Evolutionary conservation across 2,888 invertebrate species (phyloP).

Genomic region (Diarsia rubi): DNA sequence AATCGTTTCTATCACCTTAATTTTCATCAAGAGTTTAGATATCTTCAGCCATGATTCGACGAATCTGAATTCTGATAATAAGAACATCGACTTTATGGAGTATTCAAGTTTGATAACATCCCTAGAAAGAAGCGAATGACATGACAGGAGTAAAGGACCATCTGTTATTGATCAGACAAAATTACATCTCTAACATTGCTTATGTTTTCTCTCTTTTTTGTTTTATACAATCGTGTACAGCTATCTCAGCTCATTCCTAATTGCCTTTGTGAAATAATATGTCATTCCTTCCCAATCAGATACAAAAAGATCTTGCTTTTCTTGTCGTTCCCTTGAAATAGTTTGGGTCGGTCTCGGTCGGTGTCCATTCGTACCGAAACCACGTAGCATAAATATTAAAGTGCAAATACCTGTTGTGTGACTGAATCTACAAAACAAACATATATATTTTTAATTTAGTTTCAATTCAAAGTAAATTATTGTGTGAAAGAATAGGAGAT

Average conservation of each 20-base stretch:
- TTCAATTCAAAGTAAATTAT: constrained; percentile 17
- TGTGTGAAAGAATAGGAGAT: constrained; percentile 52
- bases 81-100: neutral
- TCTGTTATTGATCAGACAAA: neutral
- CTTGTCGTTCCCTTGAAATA: constrained; percentile 37
- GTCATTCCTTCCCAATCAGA: constrained; percentile 19
- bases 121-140: constrained; percentile 9
- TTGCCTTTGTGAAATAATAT: constrained; percentile 1
- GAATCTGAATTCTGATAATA: no score
- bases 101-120: constrained; percentile 2
- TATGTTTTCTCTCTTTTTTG: constrained; percentile 31
- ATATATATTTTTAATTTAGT: constrained; percentile 11
- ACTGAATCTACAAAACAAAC: neutral
- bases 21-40: neutral
- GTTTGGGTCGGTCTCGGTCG: constrained; percentile 33
- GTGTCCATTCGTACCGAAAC: constrained; percentile 24
- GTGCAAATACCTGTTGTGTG: constrained; percentile 21
- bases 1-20: neutral
- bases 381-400: constrained; percentile 18
- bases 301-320: constrained; percentile 42
- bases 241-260: constrained; percentile 18
- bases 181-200: constrained; percentile 35
- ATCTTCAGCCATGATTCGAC: neutral
- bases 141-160: neutral
- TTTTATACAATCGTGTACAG: neutral